Evolutionary conservation across 2,797 vertebrate species (phyloP).

Genomic region (Tinamus major): DNA sequence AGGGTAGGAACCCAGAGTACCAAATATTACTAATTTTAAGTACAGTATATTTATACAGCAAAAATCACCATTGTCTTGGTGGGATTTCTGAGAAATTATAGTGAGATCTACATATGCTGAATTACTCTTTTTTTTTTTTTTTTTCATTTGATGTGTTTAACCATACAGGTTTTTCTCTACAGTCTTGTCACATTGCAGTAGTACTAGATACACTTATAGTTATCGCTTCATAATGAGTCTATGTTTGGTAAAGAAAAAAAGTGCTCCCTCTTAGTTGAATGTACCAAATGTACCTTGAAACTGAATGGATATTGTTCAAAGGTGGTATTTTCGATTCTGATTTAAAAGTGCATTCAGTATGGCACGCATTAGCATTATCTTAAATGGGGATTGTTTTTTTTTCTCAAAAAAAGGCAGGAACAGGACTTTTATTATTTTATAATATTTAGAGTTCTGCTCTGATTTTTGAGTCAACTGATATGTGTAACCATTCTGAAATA

Average conservation of each 20-base stretch:
- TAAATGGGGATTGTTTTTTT: neutral
- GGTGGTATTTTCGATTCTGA: neutral
- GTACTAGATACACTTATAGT: neutral
- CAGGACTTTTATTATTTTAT: neutral
- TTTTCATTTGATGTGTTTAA: neutral
- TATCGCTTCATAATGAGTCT: neutral
- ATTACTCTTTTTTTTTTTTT: neutral
- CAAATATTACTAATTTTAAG: neutral
- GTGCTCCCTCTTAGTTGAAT: neutral
- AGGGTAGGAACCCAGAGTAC: neutral
- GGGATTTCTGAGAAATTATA: neutral
- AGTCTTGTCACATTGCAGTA: neutral
- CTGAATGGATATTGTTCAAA: neutral
- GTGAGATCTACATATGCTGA: neutral
- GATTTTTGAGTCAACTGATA: neutral
- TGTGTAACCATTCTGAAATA: neutral
- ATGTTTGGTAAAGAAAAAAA: neutral
- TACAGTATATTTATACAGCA: neutral
- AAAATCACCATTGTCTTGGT: neutral
- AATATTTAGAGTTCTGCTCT: neutral
- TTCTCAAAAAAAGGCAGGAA: neutral
- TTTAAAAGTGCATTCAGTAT: neutral
- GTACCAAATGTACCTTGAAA: neutral
- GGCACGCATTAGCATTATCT: neutral
- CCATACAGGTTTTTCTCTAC: neutral